Conservation (phyloP, 2,797 vertebrate genomes). For the Threskiornis aethiopicus region DNA sequence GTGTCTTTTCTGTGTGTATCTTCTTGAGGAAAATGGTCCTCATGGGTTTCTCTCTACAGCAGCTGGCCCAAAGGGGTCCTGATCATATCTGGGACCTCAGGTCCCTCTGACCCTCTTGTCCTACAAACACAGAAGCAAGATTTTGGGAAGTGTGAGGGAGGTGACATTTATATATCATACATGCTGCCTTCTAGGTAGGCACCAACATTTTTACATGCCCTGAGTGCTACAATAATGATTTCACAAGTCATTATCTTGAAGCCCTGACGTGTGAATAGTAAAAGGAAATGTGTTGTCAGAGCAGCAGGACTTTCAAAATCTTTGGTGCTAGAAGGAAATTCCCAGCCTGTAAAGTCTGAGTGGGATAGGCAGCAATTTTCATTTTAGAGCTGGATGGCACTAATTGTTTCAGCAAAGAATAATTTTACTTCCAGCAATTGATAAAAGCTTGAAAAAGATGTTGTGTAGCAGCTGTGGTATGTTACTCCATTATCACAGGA, state of each 20-base stretch:
- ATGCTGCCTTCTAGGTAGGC: background rate
- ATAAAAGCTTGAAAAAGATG: background rate
- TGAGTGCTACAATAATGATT: background rate
- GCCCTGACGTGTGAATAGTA: background rate
- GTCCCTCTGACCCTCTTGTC: background rate
- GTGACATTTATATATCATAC: background rate
- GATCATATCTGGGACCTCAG: background rate
- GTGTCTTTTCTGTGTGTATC: background rate
- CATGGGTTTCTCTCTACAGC: background rate
- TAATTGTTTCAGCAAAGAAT: conserved; percentile 6
- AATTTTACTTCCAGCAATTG: conserved; percentile 1
- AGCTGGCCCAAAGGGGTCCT: background rate
- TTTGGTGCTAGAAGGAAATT: background rate
- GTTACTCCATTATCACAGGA: background rate
- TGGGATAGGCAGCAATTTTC: background rate
- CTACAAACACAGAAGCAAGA: background rate
- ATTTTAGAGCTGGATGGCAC: background rate
- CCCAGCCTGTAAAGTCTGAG: background rate
- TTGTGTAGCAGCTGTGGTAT: background rate
- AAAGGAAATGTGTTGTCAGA: background rate
- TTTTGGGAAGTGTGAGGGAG: background rate
- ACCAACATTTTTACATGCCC: background rate
- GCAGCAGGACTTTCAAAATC: background rate
- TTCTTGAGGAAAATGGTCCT: background rate
- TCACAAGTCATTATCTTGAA: background rate